These are phyloP conservation scores for Rhipidura dahli DNA, from an alignment of 2,113 vertebrate species.

Conservation along the genomic window DNA sequence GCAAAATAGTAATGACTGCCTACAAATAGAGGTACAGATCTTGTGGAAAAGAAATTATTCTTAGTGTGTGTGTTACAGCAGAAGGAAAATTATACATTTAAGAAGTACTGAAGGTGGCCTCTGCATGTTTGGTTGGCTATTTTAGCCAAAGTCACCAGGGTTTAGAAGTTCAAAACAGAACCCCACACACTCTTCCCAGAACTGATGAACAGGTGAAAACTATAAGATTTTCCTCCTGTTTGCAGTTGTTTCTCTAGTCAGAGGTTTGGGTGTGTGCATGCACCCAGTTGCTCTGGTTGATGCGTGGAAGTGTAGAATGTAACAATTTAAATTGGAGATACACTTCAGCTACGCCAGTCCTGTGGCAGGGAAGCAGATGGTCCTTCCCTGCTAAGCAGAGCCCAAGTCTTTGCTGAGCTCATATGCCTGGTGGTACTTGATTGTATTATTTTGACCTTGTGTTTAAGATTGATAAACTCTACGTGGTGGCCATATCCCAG, in stretches of 20 bases:
- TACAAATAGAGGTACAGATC: neutral
- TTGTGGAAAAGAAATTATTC: neutral
- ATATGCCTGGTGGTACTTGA: neutral
- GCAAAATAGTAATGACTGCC: neutral
- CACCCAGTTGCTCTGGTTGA: neutral
- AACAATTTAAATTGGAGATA: neutral
- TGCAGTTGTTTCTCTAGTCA: neutral
- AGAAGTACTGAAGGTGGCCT: neutral
- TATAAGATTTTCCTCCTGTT: neutral
- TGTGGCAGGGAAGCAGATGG: neutral
- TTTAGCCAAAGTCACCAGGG: neutral
- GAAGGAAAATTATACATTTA: neutral
- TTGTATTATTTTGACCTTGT: conserved; percentile 29
- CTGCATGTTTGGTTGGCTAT: neutral
- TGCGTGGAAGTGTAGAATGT: neutral
- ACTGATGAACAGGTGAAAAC: neutral
- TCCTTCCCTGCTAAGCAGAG: conserved; percentile 18
- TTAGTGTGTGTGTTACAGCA: neutral
- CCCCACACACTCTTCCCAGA: neutral
- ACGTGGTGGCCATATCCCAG: neutral
- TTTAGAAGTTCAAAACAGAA: neutral
- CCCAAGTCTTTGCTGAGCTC: neutral
- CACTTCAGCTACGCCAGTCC: neutral
- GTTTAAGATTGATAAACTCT: conserved; percentile 25
- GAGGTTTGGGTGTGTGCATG: neutral